A percentile compares a stretch with the other conserved stretches of the same genome.
Evolutionary conservation across 2,888 invertebrate genomes (phyloP).

Genomic region (Thecocarcelia acutangulata): DNA sequence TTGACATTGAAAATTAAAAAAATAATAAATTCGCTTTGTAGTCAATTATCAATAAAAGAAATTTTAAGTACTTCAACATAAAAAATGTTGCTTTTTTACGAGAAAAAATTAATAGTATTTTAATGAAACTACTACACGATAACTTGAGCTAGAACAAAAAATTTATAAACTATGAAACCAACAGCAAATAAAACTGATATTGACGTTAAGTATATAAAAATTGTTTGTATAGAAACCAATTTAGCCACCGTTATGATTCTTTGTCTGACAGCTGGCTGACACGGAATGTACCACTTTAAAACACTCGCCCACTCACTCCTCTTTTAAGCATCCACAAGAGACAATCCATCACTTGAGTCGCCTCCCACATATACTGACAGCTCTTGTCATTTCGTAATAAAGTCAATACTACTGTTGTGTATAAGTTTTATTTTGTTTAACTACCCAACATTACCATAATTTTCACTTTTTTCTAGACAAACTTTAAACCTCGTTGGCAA

Average conservation of each 20-base stretch:
- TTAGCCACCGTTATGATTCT: not conserved
- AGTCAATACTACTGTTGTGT: conserved; percentile 11
- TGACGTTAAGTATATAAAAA: not conserved
- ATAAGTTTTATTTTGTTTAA: conserved; percentile 37
- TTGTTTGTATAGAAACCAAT: too few species aligned
- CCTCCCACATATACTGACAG: not conserved
- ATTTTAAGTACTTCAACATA: too few species aligned
- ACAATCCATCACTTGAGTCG: not conserved
- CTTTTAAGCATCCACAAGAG: not conserved
- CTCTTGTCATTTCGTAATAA: conserved; percentile 41
- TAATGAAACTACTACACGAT: too few species aligned
- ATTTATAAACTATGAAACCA: not conserved
- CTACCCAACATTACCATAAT: conserved; percentile 48
- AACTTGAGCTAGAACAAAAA: not conserved
- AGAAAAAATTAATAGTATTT: not conserved
- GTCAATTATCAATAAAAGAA: too few species aligned
- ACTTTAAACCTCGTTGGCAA: conserved; percentile 13
- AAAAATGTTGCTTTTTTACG: too few species aligned
- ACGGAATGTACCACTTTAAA: not conserved
- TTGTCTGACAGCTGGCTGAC: not conserved
- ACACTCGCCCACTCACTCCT: not conserved
- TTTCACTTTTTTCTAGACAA: conserved; percentile 38
- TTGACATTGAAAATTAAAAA: too few species aligned
- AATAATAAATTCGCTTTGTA: too few species aligned
- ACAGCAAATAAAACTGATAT: not conserved